Evolutionary conservation across 1,140 invertebrate species (phyloP), one percentile per base, ranked within the genome.

Genomic region (Drosophila nigrodunni): DNA sequence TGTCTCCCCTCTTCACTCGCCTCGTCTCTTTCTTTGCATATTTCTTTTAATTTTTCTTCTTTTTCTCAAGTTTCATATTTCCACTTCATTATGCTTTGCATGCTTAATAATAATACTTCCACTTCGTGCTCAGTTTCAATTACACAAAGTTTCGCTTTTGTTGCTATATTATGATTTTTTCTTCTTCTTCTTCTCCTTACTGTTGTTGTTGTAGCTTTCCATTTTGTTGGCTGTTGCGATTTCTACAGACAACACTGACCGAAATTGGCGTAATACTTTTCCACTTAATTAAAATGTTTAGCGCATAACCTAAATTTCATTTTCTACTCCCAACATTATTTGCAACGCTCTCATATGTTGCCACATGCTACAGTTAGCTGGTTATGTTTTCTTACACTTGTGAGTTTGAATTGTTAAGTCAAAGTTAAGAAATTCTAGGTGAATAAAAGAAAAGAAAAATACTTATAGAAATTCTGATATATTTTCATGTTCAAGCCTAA

Each of bases 101-200:
- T 88, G 83, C 83, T 88, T 88, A 88, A 88, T 88, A 86, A 87
- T 80, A 89, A 88, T 89, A 88, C 83, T 88, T 88, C 85, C 85
- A 81, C 86, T 79, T 81, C 81, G 86, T 89, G 85, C 78, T 89
- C 75, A 89, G 85, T 89, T 85, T 90, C 80, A 89, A 89, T 89
- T 89, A 85, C 85, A 83, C 70, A 62, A 78, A 88, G 82, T 82
- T 87, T 88, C 85, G 83, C 83, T 88, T 83, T 88, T 88, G 78
- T 78, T 82, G 72, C 49, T 67, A 39, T 41, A 34, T 21, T 43
- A 13, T 54, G 2, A 41, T 54, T 70, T 37, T 30, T 54, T 70
- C 30, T 30, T 30, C 25, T 30, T 30, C 25, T 30, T 30, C 25
- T 30, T 30, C 25, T 30, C 3, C 3, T 49, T 52, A n/a, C 43